Conservation (phyloP, 2,113 vertebrate species). For the Potamarius usumacintae region DNA sequence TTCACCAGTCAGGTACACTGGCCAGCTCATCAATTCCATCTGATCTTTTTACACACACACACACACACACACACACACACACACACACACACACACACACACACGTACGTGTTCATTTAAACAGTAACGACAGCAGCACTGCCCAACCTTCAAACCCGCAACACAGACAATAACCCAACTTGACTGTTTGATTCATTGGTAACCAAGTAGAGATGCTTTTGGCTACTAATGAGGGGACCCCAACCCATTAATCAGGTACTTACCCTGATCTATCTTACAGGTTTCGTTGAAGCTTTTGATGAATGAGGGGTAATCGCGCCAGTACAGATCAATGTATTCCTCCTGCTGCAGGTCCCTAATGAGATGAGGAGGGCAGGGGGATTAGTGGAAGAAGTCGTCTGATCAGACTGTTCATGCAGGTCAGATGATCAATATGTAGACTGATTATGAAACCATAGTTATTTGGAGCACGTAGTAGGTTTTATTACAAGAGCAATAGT, state of each 20-base stretch:
- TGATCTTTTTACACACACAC: conserved; percentile 71
- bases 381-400: conserved; percentile 18
- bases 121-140: not conserved
- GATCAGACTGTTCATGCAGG: not conserved
- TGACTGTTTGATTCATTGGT: conserved; percentile 11
- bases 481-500: not conserved
- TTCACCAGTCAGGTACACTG: conserved; percentile 81
- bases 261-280: conserved; percentile 86
- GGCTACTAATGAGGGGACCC: conserved; percentile 41
- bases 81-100: conserved; percentile 16
- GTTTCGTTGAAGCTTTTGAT: conserved; percentile 81
- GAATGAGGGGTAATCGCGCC: conserved; percentile 89
- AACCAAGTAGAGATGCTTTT: conserved; percentile 31
- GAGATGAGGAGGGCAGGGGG: conserved; percentile 37
- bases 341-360: conserved; percentile 89
- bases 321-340: conserved; percentile 91
- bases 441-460: conserved; percentile 46
- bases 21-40: conserved; percentile 85
- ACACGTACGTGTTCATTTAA: conserved; percentile 19
- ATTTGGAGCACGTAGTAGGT: not conserved
- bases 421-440: conserved; percentile 60
- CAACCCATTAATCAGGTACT: conserved; percentile 54
- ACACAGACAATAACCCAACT: not conserved
- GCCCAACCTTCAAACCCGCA: not conserved
- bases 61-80: not conserved